Conservation (phyloP, 2,113 vertebrate species). For the Planiliza haematocheilus region DNA sequence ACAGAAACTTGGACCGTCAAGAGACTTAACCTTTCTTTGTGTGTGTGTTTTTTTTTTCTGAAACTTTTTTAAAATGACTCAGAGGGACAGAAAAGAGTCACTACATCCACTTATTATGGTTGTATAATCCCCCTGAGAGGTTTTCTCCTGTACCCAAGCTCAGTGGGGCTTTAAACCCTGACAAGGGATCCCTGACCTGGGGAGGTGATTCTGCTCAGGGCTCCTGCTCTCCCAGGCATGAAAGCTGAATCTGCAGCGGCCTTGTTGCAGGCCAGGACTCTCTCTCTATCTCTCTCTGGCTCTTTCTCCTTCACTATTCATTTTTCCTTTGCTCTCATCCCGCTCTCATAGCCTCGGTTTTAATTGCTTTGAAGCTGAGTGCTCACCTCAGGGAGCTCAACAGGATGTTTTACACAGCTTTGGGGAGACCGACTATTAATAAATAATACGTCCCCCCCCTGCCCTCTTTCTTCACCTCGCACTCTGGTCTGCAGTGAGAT, state of each 20-base stretch:
- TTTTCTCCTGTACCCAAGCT: constrained; percentile 16
- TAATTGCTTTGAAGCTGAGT: constrained; percentile 81
- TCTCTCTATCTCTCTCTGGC: not conserved
- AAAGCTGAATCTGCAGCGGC: constrained; percentile 44
- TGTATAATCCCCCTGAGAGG: constrained; percentile 39
- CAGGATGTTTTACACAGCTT: constrained; percentile 82
- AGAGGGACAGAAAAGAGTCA: constrained; percentile 16
- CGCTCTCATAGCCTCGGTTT: constrained; percentile 63
- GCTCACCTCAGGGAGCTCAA: constrained; percentile 76
- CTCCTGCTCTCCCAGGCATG: constrained; percentile 38
- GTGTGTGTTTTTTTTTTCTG: not conserved
- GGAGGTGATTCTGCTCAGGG: constrained; percentile 31
- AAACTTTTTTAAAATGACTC: constrained; percentile 20
- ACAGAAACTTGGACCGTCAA: not conserved
- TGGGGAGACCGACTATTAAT: constrained; percentile 78
- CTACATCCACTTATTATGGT: constrained; percentile 9
- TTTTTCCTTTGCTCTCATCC: constrained; percentile 34
- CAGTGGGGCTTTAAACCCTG: constrained; percentile 29
- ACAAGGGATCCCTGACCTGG: constrained; percentile 47
- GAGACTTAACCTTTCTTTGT: constrained; percentile 4
- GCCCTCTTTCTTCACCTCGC: constrained; percentile 46
- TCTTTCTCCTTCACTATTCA: constrained; percentile 24
- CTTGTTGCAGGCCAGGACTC: constrained; percentile 23
- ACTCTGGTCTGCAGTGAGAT: constrained; percentile 27
- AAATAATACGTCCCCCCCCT: constrained; percentile 74